Evolutionary conservation across 1,140 invertebrate species (phyloP).

Genomic region (Dufourea novaeangliae): DNA sequence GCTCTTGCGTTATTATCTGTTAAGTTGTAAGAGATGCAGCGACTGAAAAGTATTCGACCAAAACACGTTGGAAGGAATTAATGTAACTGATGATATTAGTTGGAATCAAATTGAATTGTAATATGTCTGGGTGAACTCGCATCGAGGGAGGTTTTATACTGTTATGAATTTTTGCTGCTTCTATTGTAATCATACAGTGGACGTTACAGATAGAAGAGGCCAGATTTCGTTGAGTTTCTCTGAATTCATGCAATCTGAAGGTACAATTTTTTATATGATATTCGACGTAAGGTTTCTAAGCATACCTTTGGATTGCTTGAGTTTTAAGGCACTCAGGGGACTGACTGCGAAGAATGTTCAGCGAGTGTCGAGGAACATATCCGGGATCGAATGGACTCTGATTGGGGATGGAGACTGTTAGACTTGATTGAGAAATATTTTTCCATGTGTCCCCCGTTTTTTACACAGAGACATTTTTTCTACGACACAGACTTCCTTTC

Average conservation of each 20-base stretch:
- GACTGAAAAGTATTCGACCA: neutral
- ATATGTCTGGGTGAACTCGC: neutral
- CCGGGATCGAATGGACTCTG: neutral
- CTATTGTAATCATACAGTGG: neutral
- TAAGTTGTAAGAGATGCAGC: conserved; percentile 26
- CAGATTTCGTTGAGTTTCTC: neutral
- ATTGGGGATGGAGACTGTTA: neutral
- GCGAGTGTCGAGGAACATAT: conserved; percentile 23
- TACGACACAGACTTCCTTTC: conserved; percentile 8
- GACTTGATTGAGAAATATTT: conserved; percentile 33
- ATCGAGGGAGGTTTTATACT: neutral
- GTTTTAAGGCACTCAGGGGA: too few species aligned
- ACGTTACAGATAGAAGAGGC: conserved; percentile 8
- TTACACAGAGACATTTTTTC: conserved; percentile 13
- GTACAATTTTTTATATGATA: neutral
- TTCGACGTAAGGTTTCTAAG: neutral
- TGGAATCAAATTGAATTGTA: neutral
- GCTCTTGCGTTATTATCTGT: conserved; percentile 15
- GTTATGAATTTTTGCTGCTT: neutral
- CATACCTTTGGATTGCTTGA: neutral
- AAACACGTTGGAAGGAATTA: neutral
- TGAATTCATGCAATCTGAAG: neutral
- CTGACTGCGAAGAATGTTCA: conserved; percentile 7
- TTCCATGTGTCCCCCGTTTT: conserved; percentile 25
- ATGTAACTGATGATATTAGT: neutral